Conservation (phyloP, 2,113 vertebrate genomes). For the Corapipo altera region DNA sequence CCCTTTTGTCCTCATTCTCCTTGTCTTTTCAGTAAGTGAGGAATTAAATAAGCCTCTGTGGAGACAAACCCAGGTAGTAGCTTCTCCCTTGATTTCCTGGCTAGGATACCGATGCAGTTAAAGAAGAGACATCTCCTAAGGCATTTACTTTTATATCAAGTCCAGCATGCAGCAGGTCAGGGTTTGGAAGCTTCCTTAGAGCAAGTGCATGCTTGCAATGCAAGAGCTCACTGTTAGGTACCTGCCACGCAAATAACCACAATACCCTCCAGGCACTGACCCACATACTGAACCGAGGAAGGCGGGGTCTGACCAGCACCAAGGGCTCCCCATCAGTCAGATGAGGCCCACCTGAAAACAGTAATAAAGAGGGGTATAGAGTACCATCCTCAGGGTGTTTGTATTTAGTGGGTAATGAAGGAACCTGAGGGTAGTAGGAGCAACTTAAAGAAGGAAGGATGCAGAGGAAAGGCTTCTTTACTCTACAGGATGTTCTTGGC, state of each 20-base stretch:
- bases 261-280: not conserved
- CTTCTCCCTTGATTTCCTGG: not conserved
- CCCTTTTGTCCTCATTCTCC: not conserved
- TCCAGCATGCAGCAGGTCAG: not conserved
- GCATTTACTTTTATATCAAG: not conserved
- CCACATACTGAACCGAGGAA: accelerated
- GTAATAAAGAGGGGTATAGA: not conserved
- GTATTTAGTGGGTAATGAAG: not conserved
- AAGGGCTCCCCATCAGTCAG: not conserved
- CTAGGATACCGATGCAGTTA: not conserved
- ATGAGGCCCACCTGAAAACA: not conserved
- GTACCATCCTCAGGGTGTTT: not conserved
- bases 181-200: not conserved
- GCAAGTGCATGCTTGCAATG: accelerated
- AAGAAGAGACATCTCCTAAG: not conserved
- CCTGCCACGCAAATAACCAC: not conserved
- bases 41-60: not conserved
- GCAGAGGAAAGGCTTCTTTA: accelerated
- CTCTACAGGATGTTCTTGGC: not conserved
- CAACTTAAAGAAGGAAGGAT: not conserved
- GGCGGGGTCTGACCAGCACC: not conserved
- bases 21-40: not conserved
- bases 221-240: accelerated
- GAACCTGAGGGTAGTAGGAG: not conserved
- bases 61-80: not conserved